phyloP scores from a whole-genome alignment of 2,888 invertebrate genomes.

The Dasypolia templi region DNA sequence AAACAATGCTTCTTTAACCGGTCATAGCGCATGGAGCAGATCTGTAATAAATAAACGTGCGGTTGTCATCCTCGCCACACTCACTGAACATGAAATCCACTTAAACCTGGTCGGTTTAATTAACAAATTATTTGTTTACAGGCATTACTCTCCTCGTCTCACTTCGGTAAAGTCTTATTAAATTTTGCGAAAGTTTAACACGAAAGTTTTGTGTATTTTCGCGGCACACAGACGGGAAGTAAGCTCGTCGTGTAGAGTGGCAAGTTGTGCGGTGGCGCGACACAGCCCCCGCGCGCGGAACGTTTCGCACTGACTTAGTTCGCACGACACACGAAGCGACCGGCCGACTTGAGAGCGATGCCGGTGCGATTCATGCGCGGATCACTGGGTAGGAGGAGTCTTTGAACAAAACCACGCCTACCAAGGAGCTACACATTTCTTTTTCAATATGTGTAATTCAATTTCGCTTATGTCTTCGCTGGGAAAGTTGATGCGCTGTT shows the following conservation, averaged over 20 bases:
- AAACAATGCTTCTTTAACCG: constrained; percentile 26
- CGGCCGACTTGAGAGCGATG: constrained; percentile 80
- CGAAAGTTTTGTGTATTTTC: constrained; percentile 73
- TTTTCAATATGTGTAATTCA: constrained; percentile 91
- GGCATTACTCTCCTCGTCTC: constrained; percentile 71
- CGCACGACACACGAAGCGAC: constrained; percentile 72
- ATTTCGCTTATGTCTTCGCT: constrained; percentile 91
- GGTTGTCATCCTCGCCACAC: constrained; percentile 76
- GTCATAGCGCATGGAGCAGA: constrained; percentile 58
- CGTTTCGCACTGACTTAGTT: constrained; percentile 78
- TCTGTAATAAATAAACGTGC: constrained; percentile 65
- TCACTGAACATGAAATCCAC: constrained; percentile 82
- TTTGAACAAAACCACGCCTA: constrained; percentile 87
- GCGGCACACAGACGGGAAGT: constrained; percentile 72
- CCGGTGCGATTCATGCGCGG: constrained; percentile 86
- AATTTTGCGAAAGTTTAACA: constrained; percentile 77
- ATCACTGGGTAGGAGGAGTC: constrained; percentile 87
- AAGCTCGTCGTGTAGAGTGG: constrained; percentile 72
- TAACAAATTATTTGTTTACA: constrained; percentile 74
- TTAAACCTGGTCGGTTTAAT: constrained; percentile 71
- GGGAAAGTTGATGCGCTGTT: constrained; percentile 90
- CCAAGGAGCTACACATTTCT: constrained; percentile 90
- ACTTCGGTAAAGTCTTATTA: constrained; percentile 76
- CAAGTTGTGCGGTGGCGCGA: constrained; percentile 79
- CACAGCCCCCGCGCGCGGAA: constrained; percentile 78